Conservation (phyloP, 2,797 vertebrate genomes). For the Etheostoma nigrum region DNA sequence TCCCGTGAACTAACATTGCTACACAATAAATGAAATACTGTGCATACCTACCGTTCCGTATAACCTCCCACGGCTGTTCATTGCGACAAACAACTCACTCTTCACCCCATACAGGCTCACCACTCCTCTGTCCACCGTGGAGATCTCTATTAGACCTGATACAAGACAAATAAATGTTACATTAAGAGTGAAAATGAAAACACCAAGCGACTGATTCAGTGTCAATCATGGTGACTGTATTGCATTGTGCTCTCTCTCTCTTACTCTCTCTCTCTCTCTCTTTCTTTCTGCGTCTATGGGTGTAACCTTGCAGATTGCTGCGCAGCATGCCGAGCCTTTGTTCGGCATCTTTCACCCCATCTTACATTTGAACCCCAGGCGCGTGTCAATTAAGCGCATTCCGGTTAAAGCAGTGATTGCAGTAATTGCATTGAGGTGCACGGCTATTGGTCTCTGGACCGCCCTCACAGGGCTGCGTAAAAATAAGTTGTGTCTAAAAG, state of each 20-base stretch:
- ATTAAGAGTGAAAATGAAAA: constrained; percentile 41
- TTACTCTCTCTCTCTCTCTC: constrained; percentile 58
- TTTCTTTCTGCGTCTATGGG: constrained; percentile 65
- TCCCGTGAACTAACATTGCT: constrained; percentile 41
- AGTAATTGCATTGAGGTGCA: constrained; percentile 70
- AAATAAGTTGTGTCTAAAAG: constrained; percentile 88
- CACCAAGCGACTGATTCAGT: background rate
- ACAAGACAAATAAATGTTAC: constrained; percentile 56
- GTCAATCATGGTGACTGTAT: constrained; percentile 19
- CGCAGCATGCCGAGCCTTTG: constrained; percentile 77
- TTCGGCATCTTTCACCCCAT: constrained; percentile 75
- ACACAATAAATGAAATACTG: constrained; percentile 66
- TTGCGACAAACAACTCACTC: constrained; percentile 92
- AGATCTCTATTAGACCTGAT: constrained; percentile 95
- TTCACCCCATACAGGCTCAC: constrained; percentile 94
- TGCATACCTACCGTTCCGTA: constrained; percentile 94
- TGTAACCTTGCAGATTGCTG: constrained; percentile 77
- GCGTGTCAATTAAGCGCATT: constrained; percentile 58
- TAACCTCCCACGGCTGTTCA: constrained; percentile 93
- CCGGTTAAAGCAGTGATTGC: constrained; percentile 58
- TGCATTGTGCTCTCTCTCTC: constrained; percentile 42
- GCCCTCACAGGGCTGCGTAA: constrained; percentile 81
- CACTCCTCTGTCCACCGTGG: constrained; percentile 94
- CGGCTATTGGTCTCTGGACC: constrained; percentile 67
- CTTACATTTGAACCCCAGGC: constrained; percentile 42